Percentiles rank a stretch among this genome's conserved stretches.
Conservation (phyloP, 2,888 invertebrate species). For the Eilema caniola region DNA sequence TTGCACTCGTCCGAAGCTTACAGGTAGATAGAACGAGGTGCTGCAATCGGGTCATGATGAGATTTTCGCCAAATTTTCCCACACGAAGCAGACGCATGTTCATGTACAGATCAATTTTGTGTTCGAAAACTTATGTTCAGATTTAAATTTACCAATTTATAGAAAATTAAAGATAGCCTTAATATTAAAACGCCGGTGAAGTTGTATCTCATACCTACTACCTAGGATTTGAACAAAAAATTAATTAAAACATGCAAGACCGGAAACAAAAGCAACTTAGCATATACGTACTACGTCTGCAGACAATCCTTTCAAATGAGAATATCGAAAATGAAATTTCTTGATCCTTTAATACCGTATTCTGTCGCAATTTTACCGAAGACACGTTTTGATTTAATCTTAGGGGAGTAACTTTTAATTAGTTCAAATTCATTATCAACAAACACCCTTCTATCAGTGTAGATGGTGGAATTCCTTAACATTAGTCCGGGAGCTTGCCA, state of each 20-base stretch:
- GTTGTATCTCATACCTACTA: not conserved
- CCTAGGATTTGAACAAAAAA: not conserved
- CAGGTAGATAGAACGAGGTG: too few species aligned
- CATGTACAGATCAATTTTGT: too few species aligned
- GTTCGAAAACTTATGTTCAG: too few species aligned
- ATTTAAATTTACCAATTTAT: too few species aligned
- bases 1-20: too few species aligned
- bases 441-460: conserved; percentile 32
- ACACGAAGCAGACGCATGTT: too few species aligned
- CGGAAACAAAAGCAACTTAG: not conserved
- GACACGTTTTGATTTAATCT: conserved; percentile 29
- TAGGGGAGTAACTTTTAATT: conserved; percentile 47
- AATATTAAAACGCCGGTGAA: too few species aligned
- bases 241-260: not conserved
- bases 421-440: conserved; percentile 43
- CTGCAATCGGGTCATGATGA: too few species aligned
- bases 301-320: not conserved
- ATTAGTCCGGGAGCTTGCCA: not conserved
- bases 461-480: conserved; percentile 29
- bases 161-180: too few species aligned
- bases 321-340: conserved; percentile 6
- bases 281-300: not conserved
- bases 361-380: conserved; percentile 19
- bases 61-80: too few species aligned
- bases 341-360: conserved; percentile 11